Percentiles rank a stretch among this genome's conserved stretches.
These are phyloP conservation scores for Amphiduros pacificus DNA, from an alignment of 2,888 invertebrate genomes.

Conservation along the genomic window DNA sequence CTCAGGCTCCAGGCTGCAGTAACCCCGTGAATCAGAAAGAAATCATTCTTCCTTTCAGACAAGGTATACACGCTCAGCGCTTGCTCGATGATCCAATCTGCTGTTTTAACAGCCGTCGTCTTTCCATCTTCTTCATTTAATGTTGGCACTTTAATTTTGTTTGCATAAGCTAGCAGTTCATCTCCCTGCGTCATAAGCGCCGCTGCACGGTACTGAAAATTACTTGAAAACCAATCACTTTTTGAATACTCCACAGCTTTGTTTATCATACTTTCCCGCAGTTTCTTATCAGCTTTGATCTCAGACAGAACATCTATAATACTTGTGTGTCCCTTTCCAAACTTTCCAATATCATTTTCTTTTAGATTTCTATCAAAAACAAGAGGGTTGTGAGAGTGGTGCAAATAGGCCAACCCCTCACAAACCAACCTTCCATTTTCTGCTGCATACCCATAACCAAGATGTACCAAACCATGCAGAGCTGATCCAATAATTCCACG, in stretches of 20 bases:
- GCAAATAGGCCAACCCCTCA: constrained; percentile 9
- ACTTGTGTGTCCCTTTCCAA: neutral
- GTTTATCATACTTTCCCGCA: too few relatives aligned
- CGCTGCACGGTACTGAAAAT: too few relatives aligned
- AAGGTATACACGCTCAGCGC: neutral
- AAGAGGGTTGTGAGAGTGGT: neutral
- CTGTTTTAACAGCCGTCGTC: neutral
- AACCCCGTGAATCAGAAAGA: neutral
- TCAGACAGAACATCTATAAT: neutral
- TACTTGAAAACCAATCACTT: neutral
- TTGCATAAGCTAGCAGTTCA: too few relatives aligned
- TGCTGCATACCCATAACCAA: constrained; percentile 1
- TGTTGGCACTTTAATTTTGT: too few relatives aligned
- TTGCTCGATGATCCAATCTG: neutral
- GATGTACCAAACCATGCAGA: constrained; percentile 5
- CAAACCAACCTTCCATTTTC: neutral
- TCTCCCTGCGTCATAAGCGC: too few relatives aligned
- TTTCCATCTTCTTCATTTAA: too few relatives aligned
- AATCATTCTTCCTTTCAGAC: neutral
- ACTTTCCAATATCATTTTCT: neutral
- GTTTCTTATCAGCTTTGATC: neutral
- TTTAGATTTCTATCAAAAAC: neutral
- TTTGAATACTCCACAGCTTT: too few relatives aligned
- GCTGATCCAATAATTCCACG: neutral
- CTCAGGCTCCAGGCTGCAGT: neutral